Evolutionary conservation across 2,888 invertebrate genomes (phyloP).

Genomic region (Notodonta ziczac): DNA sequence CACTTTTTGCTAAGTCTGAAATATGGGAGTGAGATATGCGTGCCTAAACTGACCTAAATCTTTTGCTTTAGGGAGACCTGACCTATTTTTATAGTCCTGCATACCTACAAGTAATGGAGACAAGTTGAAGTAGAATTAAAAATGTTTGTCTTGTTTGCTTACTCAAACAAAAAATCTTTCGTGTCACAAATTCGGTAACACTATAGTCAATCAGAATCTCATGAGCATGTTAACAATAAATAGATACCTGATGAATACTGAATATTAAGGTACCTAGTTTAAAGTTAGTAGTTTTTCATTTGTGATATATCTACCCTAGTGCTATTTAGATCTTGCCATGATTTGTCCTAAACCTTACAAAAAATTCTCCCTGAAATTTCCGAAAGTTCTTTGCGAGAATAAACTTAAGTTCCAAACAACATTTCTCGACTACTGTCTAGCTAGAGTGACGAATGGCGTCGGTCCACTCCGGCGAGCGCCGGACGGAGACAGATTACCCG

Average conservation of each 20-base stretch:
- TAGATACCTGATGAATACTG: too few species aligned
- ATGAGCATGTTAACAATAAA: too few species aligned
- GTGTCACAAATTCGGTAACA: too few species aligned
- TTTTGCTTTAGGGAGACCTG: slow-evolving; percentile 1
- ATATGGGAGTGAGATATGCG: not conserved
- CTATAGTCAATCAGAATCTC: too few species aligned
- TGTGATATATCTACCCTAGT: too few species aligned
- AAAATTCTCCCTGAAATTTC: not conserved
- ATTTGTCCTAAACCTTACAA: too few species aligned
- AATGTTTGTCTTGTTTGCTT: too few species aligned
- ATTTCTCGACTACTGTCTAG: slow-evolving; percentile 18
- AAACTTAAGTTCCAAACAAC: slow-evolving; percentile 4
- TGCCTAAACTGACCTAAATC: not conserved
- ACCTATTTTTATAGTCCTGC: not conserved
- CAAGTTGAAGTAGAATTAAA: not conserved
- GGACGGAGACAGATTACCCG: slow-evolving; percentile 44
- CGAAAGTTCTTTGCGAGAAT: not conserved
- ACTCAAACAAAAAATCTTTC: too few species aligned
- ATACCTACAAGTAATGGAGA: not conserved
- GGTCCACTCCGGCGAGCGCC: slow-evolving; percentile 32
- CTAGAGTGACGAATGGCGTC: slow-evolving; percentile 36
- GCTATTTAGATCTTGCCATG: too few species aligned
- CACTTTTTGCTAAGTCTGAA: slow-evolving; percentile 8
- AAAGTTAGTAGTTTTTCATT: too few species aligned
- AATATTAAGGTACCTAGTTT: too few species aligned